These are phyloP conservation scores for Hiodon alosoides DNA, from an alignment of 2,113 vertebrate genomes.

Conservation along the genomic window DNA sequence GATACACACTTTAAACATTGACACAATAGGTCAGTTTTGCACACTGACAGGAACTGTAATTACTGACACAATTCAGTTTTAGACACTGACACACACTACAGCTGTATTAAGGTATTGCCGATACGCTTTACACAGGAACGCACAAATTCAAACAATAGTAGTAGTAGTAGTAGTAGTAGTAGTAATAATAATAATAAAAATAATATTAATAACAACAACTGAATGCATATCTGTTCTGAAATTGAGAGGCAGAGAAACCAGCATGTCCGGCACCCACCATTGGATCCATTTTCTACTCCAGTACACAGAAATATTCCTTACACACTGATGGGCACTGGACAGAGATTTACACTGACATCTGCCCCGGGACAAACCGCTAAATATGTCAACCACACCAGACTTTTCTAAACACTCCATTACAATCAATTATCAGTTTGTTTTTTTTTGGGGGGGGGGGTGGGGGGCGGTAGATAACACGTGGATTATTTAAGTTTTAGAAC, in stretches of 20 bases:
- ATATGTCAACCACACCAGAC: too few relatives aligned
- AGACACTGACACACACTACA: conserved; percentile 6
- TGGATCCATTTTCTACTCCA: conserved; percentile 2
- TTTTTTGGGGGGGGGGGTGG: too few relatives aligned
- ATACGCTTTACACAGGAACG: conserved; percentile 15
- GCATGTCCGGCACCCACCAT: neutral
- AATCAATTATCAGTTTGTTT: too few relatives aligned
- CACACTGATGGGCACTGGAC: neutral
- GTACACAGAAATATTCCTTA: neutral
- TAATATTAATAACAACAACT: neutral
- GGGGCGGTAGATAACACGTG: too few relatives aligned
- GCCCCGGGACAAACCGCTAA: neutral
- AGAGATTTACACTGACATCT: neutral
- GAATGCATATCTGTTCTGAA: neutral
- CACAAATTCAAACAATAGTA: conserved; percentile 1
- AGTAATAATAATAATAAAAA: neutral
- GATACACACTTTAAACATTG: neutral
- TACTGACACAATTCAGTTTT: too few relatives aligned
- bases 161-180: neutral
- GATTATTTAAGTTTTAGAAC: too few relatives aligned
- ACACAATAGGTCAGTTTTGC: conserved; percentile 21
- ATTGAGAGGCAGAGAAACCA: neutral
- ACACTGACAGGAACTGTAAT: conserved; percentile 4
- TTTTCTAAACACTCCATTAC: too few relatives aligned
- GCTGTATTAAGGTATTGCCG: neutral